Evolutionary conservation across 2,797 vertebrate species (phyloP).

Genomic region (Petrocephalus sullivani): DNA sequence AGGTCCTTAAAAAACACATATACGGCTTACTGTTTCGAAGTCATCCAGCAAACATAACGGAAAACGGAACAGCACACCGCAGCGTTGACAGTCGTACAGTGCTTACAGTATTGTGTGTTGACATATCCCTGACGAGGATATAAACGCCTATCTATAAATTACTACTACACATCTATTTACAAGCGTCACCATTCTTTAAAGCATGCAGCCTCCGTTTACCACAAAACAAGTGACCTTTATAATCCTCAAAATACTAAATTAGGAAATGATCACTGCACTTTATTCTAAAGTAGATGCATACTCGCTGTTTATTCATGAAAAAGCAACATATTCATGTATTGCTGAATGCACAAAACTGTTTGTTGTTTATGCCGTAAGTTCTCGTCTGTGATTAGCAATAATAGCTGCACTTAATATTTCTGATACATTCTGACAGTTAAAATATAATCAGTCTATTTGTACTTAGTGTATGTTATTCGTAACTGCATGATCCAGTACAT

Average conservation of each 20-base stretch:
- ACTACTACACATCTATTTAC: constrained; percentile 5
- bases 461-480: neutral
- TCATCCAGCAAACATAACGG: neutral
- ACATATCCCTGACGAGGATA: neutral
- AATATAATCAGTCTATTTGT: neutral
- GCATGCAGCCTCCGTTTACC: neutral
- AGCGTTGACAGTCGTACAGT: neutral
- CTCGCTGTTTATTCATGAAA: neutral
- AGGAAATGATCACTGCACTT: neutral
- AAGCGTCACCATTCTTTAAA: neutral
- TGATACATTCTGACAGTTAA: neutral
- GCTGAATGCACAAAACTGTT: neutral
- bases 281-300: neutral
- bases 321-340: constrained; percentile 4
- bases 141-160: neutral
- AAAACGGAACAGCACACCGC: neutral
- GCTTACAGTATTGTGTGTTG: neutral
- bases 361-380: neutral
- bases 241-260: constrained; percentile 6
- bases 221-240: neutral
- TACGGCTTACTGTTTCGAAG: neutral
- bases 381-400: neutral
- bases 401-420: neutral
- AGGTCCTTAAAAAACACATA: neutral
- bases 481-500: neutral